Evolutionary conservation across 2,888 invertebrate genomes (phyloP).

Genomic region (Isoperla grammatica): DNA sequence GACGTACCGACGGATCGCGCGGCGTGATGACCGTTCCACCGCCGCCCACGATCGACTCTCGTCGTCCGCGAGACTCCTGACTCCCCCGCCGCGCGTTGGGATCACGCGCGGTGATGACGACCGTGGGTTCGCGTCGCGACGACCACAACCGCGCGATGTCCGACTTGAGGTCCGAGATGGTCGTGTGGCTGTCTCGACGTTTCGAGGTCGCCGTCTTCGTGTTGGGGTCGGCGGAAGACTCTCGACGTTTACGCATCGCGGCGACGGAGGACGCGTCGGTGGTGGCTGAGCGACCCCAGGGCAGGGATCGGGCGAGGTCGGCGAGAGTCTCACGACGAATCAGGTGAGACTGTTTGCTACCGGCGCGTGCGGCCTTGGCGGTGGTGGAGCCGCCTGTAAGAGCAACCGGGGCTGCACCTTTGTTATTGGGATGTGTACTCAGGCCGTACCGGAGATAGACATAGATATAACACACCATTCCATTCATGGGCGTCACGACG

Average conservation of each 20-base stretch:
- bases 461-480: too few species aligned
- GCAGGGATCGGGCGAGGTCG: constrained; percentile 77
- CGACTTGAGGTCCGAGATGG: constrained; percentile 50
- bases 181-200: constrained; percentile 32
- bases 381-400: not conserved
- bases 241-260: constrained; percentile 63
- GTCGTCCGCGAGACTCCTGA: constrained; percentile 61
- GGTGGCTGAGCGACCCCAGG: constrained; percentile 67
- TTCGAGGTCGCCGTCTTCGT: constrained; percentile 49
- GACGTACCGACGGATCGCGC: constrained; percentile 25
- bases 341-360: constrained; percentile 55
- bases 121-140: constrained; percentile 47
- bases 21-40: constrained; percentile 25
- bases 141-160: constrained; percentile 67
- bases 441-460: too few species aligned
- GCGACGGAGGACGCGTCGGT: constrained; percentile 48
- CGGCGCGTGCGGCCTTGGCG: constrained; percentile 28
- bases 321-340: constrained; percentile 82
- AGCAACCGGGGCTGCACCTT: too few species aligned
- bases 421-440: constrained; percentile 29
- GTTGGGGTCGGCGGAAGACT: constrained; percentile 82
- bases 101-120: constrained; percentile 16
- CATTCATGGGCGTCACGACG: too few species aligned
- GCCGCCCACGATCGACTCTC: constrained; percentile 19
- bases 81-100: constrained; percentile 53